Evolutionary conservation across 2,113 vertebrate genomes (phyloP).

Genomic region (Pollimyrus isidori): DNA sequence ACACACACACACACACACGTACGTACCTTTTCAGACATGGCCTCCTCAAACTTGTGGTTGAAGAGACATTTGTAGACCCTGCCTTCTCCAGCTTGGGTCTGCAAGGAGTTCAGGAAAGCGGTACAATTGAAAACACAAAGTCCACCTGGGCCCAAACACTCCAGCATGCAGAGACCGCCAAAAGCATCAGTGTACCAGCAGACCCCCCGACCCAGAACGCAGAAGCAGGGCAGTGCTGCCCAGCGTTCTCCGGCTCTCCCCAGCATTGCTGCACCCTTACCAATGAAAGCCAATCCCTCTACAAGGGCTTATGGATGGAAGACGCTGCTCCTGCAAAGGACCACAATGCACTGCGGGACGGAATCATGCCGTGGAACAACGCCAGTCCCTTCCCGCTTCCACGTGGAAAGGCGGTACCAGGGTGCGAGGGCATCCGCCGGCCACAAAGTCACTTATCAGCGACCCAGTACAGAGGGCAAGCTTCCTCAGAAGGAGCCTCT

Average conservation of each 20-base stretch:
- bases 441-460: neutral
- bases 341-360: neutral
- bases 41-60: constrained; percentile 97
- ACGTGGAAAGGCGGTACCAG: neutral
- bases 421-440: neutral
- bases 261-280: neutral
- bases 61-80: constrained; percentile 96
- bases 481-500: neutral
- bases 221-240: neutral
- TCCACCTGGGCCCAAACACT: neutral
- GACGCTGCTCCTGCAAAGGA: neutral
- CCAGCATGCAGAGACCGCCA: neutral
- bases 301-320: neutral
- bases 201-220: neutral
- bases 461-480: neutral
- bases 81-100: constrained; percentile 90
- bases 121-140: neutral
- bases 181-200: neutral
- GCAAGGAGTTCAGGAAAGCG: neutral
- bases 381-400: neutral
- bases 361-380: neutral
- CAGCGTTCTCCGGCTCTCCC: neutral
- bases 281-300: neutral
- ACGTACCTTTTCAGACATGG: constrained; percentile 85
- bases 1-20: neutral